Base-by-base conservation (phyloP, 1,140 invertebrate genomes). In the Bombus superbus region DNA sequence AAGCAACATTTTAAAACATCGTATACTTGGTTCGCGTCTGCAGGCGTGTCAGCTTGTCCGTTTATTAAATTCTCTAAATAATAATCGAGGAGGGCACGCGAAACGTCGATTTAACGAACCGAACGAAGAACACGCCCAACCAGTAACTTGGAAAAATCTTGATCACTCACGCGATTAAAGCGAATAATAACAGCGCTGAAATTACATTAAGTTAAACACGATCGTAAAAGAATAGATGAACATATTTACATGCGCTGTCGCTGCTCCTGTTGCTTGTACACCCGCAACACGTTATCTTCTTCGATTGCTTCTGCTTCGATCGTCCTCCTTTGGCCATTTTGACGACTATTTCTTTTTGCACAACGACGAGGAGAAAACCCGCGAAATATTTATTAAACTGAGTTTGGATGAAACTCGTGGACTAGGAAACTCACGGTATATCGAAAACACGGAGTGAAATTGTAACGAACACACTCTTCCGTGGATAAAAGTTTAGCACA, bases 181-280 rank as follows among this genome's bases (percentile, higher is more conserved):
- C 42, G 72, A 80, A 40, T 38, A 77, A 80, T 85, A 53, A 44
- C 64, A 64, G 47, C 5, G 71, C 42, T 77, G 38, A 73, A 83
- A 44, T 76, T n/a, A 15, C 15, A 59, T 59, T 59, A 59, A 28
- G 74, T 18, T 53, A 69, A 32, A 59, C 13, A 28, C 32, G 35
- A 44, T 40, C 47, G n/a, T 78, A 40, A 59, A 88, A 74, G 68
- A 81, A 83, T 75, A 64, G 68, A 75, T 68, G 72, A 35, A 69
- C 8, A 86, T 92, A 93, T 94, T 94, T 95, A 95, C 94, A 92
- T 91, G 93, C 89, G 84, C 93, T 87, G 92, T 95, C 94, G 94
- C 95, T 95, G 94, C 95, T 95, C 94, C 95, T 94, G 92, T 93
- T 94, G 87, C 92, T 89, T 82, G 94, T 89, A 86, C 95, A 95